Percentiles rank a stretch among this genome's conserved stretches.
Evolutionary conservation across 2,113 vertebrate species (phyloP).

Genomic region (Todiramphus saurophagus): DNA sequence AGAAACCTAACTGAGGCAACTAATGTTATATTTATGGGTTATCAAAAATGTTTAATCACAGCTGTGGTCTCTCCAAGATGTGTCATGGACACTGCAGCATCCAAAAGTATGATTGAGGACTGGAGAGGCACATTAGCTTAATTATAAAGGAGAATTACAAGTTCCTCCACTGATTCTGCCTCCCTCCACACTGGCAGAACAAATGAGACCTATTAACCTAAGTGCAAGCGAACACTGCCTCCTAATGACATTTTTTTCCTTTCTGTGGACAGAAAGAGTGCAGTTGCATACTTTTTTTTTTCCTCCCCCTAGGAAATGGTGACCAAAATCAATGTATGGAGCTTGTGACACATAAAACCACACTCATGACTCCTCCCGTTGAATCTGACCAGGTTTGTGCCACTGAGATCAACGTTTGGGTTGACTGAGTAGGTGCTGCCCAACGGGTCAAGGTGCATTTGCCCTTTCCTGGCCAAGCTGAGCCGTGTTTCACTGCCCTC

Average conservation of each 20-base stretch:
- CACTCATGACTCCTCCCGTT: not conserved
- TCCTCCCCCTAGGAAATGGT: not conserved
- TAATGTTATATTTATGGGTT: slow-evolving; percentile 63
- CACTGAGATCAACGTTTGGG: not conserved
- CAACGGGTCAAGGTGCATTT: not conserved
- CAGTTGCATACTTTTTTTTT: not conserved
- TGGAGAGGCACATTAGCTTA: not conserved
- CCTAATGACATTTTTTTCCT: slow-evolving; percentile 5
- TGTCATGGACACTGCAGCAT: not conserved
- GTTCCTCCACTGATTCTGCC: slow-evolving; percentile 16
- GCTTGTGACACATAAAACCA: fast-evolving
- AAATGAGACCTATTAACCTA: slow-evolving; percentile 40
- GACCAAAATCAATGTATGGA: not conserved
- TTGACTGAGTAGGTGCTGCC: not conserved
- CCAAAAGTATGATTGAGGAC: slow-evolving; percentile 30
- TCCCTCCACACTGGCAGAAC: not conserved
- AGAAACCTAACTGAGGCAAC: slow-evolving; percentile 54
- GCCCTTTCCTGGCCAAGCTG: not conserved
- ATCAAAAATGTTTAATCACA: slow-evolving; percentile 63
- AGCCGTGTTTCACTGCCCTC: slow-evolving; percentile 12
- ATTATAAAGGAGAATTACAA: slow-evolving; percentile 41
- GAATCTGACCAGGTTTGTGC: not conserved
- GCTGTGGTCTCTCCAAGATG: not conserved
- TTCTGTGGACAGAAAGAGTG: not conserved
- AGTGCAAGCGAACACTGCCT: not conserved